Conservation (phyloP, 2,113 vertebrate genomes). For the Clarias gariepinus region DNA sequence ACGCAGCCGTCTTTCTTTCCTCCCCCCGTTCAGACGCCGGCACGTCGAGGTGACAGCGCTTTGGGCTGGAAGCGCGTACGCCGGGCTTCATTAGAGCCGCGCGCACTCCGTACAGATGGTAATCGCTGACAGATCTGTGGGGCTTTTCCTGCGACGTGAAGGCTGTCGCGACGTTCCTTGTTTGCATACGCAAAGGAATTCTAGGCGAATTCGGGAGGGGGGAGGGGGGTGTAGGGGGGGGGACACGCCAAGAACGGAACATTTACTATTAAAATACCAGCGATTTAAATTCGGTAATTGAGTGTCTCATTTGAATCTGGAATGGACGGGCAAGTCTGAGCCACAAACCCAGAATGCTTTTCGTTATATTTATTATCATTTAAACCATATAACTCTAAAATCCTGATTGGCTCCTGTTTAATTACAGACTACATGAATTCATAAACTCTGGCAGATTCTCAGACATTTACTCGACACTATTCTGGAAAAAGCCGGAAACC, state of each 20-base stretch:
- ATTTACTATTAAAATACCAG: not conserved
- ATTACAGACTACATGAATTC: no score
- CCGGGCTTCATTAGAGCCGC: conserved; percentile 17
- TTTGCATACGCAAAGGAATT: conserved; percentile 18
- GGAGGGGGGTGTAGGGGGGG: not conserved
- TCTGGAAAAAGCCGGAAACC: no score
- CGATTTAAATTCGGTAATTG: not conserved
- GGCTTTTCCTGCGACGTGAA: conserved; percentile 36
- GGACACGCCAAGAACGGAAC: not conserved
- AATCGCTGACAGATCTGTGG: conserved; percentile 33
- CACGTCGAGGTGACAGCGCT: not conserved
- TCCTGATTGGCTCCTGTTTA: not conserved
- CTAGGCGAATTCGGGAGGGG: not conserved
- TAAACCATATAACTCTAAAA: no score
- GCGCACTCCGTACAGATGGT: conserved; percentile 25
- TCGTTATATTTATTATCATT: not conserved
- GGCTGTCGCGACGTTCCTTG: conserved; percentile 3
- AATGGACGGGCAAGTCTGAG: not conserved
- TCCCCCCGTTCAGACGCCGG: not conserved
- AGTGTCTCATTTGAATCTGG: not conserved
- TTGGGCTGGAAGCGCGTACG: conserved; percentile 12
- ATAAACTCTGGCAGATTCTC: no score
- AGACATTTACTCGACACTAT: no score
- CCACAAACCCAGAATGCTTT: no score
- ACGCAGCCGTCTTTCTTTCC: not conserved